Conservation (phyloP, 1,140 invertebrate genomes). For the Pentalonia nigronervosa region DNA sequence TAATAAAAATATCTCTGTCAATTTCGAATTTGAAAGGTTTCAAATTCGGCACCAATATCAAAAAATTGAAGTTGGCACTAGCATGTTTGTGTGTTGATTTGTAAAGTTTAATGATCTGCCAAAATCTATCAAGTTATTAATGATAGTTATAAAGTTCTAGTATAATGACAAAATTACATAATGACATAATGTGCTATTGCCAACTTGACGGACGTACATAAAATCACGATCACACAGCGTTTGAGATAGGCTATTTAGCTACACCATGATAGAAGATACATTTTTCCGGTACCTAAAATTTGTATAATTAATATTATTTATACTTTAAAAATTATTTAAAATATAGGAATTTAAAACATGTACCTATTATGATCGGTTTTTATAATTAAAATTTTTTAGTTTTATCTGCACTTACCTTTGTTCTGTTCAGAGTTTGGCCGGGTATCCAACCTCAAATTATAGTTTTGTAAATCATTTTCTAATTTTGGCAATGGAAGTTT, state of each 20-base stretch:
- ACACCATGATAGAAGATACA: background rate
- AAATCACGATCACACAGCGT: background rate
- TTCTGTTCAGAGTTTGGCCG: slow-evolving; percentile 28
- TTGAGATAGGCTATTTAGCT: background rate
- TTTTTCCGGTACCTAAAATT: background rate
- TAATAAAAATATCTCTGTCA: no score
- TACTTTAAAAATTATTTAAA: background rate
- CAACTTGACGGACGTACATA: background rate
- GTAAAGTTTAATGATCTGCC: background rate
- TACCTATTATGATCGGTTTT: background rate
- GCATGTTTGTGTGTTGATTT: background rate
- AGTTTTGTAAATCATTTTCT: slow-evolving; percentile 51
- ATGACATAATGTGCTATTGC: background rate
- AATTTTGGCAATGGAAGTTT: slow-evolving; percentile 44
- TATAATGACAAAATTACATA: background rate
- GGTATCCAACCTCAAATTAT: slow-evolving; percentile 43
- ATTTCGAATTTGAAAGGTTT: no score
- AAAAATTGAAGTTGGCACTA: background rate
- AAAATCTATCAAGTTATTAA: background rate
- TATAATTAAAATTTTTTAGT: background rate
- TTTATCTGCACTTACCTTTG: slow-evolving; percentile 22
- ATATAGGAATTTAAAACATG: background rate
- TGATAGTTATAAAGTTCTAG: background rate
- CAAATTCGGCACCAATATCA: no score
- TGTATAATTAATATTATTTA: no score